Conservation (phyloP, 2,888 invertebrate genomes). For the Tinea pellionella region DNA sequence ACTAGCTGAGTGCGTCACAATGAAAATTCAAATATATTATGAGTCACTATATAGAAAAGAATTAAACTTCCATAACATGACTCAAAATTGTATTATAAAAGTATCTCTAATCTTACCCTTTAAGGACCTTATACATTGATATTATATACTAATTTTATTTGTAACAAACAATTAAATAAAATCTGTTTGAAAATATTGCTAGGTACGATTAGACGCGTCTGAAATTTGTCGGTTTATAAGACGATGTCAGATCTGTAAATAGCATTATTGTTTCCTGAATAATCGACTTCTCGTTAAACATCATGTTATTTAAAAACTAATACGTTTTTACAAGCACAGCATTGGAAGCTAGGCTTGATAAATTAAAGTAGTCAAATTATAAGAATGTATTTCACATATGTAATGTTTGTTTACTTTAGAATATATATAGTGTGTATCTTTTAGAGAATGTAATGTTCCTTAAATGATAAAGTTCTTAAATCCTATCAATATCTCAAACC, state of each 20-base stretch:
- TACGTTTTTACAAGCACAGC: no score
- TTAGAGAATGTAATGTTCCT: no score
- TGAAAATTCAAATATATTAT: not conserved
- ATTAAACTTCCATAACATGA: not conserved
- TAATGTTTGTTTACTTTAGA: no score
- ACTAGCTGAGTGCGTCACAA: not conserved
- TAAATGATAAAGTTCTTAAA: no score
- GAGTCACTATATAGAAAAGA: not conserved
- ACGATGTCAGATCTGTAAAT: constrained; percentile 2
- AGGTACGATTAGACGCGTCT: not conserved
- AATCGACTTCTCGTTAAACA: not conserved
- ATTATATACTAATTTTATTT: no score
- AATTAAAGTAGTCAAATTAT: no score
- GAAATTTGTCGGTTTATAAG: not conserved
- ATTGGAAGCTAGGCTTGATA: no score
- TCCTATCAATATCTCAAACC: no score
- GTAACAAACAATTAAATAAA: not conserved
- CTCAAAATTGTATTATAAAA: not conserved
- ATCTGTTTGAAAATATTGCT: not conserved
- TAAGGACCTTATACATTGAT: no score
- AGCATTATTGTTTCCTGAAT: not conserved
- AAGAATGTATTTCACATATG: no score
- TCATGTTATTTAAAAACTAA: no score
- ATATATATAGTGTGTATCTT: no score
- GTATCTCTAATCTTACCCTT: not conserved